phyloP scores from a whole-genome alignment of 2,888 invertebrate genomes.

The Temnothorax ravouxi region DNA sequence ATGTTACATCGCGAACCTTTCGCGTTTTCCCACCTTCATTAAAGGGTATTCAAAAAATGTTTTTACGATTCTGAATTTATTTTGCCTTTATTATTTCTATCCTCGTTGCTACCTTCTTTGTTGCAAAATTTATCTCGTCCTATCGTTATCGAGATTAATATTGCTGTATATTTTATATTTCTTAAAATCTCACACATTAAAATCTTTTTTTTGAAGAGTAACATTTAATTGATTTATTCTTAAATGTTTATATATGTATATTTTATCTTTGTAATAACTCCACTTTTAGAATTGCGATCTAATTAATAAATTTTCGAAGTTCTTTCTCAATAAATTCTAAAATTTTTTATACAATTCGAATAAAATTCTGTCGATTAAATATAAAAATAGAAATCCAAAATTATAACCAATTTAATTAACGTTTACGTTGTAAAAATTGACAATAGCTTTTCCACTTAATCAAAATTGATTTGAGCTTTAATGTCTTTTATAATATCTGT shows the following conservation, averaged over 20 bases:
- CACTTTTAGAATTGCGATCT: background rate
- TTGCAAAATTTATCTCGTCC: background rate
- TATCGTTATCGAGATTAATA: background rate
- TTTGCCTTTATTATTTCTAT: slow-evolving; percentile 2
- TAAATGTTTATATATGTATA: background rate
- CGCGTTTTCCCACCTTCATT: slow-evolving; percentile 7
- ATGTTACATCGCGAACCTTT: slow-evolving; percentile 1
- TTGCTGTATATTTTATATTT: background rate
- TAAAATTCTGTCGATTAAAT: background rate
- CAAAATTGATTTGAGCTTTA: background rate
- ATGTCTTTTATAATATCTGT: background rate
- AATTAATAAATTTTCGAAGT: background rate
- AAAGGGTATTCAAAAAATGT: slow-evolving; percentile 19
- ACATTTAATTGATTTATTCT: background rate
- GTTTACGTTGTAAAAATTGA: background rate
- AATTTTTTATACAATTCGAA: background rate
- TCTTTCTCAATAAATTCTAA: background rate
- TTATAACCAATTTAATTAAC: background rate
- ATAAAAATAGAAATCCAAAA: background rate
- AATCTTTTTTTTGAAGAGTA: background rate
- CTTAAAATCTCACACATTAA: background rate
- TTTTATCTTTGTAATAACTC: background rate
- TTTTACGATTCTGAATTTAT: background rate
- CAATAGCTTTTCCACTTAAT: background rate
- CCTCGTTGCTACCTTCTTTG: background rate